Evolutionary conservation across 1,140 invertebrate genomes (phyloP), one percentile per base, ranked within the genome.

Genomic region (Temnothorax nylanderi): DNA sequence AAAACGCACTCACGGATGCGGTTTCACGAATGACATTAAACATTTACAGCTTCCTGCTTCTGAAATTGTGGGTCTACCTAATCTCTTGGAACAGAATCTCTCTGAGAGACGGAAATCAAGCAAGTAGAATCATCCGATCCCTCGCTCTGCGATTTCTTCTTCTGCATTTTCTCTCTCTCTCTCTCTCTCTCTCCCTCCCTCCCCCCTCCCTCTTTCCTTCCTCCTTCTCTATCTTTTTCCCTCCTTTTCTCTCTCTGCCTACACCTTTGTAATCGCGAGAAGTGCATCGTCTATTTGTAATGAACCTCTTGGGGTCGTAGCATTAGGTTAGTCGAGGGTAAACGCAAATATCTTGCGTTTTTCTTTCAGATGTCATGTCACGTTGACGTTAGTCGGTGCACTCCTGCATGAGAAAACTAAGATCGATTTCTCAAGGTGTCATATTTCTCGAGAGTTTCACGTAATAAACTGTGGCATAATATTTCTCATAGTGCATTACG

Each of bases 231-330:
- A 3, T 0, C 37, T 6, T 0, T 3, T 0, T 6, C 4, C 37
- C 37, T 6, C 37, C 37, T 41, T 60, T n/a, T 69, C 76, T 82
- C 18, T 49, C 13, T 69, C 6, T 37, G 16, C 26, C 64, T 37
- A 41, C 81, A 82, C 76, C 80, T 85, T 87, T 91, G 90, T 90
- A 90, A 91, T 92, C 87, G 75, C 69, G 65, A 86, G 81, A 82
- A 92, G 91, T 88, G 77, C 69, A 87, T 84, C 89, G 89, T 92
- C 85, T 88, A 91, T 90, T 90, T 86, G 56, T 89, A 89, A 92
- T 89, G 86, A 87, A 88, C 81, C 56, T 84, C n/a, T 77, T 64
- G 74, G 47, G 41, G 64, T 62, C 26, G 71, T 47, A 64, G 37
- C 49, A 64, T 85, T 49, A 47, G 71, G 58, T 74, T 34, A 47